Conservation (phyloP, 2,888 invertebrate genomes). For the Pachliopta kotzebuea region DNA sequence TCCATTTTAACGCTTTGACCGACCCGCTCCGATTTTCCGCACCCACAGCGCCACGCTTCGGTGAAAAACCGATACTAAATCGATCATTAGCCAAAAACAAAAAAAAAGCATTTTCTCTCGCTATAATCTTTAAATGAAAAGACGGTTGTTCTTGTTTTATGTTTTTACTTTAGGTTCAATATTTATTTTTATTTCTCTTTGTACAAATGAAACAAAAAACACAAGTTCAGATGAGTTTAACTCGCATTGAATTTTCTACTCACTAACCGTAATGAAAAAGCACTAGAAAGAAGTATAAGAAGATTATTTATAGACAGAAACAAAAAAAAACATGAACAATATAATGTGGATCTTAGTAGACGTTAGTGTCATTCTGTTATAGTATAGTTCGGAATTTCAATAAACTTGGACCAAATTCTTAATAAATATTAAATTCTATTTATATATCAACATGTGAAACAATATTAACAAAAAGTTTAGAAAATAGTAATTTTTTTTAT, state of each 20-base stretch:
- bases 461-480: too few species aligned
- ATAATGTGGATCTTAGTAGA: constrained; percentile 19
- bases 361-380: constrained; percentile 27
- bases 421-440: not conserved
- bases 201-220: not conserved
- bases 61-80: constrained; percentile 38
- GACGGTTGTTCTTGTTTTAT: constrained; percentile 30
- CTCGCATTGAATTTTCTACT: too few species aligned
- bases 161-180: constrained; percentile 26
- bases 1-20: constrained; percentile 55
- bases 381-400: constrained; percentile 35
- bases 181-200: not conserved
- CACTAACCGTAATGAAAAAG: too few species aligned
- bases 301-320: too few species aligned
- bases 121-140: constrained; percentile 31
- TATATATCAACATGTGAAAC: too few species aligned
- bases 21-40: constrained; percentile 48
- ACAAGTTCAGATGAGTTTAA: too few species aligned
- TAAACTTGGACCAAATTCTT: constrained; percentile 63
- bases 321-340: too few species aligned
- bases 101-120: constrained; percentile 33
- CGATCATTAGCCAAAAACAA: constrained; percentile 31
- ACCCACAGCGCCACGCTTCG: constrained; percentile 42
- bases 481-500: too few species aligned
- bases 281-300: too few species aligned